Conservation (phyloP, 2,797 vertebrate genomes). For the Clarias platycephalus region DNA sequence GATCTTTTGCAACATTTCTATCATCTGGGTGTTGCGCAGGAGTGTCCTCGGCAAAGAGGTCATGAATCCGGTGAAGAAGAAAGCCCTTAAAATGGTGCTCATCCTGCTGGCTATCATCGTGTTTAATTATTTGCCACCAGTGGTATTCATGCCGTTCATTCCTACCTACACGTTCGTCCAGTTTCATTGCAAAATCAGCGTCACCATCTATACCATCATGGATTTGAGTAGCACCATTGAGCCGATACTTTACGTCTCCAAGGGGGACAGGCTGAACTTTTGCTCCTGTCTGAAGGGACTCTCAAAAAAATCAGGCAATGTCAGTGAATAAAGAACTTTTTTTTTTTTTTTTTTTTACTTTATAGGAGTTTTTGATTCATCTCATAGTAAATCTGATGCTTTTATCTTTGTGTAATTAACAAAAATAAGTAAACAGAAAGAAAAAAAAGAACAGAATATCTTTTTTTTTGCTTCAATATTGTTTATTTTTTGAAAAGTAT, state of each 20-base stretch:
- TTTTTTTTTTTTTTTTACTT: neutral
- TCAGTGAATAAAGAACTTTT: slow-evolving; percentile 13
- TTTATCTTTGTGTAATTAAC: neutral
- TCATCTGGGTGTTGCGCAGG: slow-evolving; percentile 75
- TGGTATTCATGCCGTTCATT: slow-evolving; percentile 73
- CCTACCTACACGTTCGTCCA: slow-evolving; percentile 63
- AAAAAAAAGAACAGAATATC: neutral
- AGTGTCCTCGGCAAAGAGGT: slow-evolving; percentile 70
- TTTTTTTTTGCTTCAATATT: neutral
- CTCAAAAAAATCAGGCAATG: slow-evolving; percentile 33
- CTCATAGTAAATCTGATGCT: neutral
- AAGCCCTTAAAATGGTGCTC: slow-evolving; percentile 72
- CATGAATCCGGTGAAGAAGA: slow-evolving; percentile 77
- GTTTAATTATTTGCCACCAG: slow-evolving; percentile 70
- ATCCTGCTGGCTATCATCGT: slow-evolving; percentile 71
- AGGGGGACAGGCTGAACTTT: slow-evolving; percentile 59
- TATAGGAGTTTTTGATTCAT: neutral
- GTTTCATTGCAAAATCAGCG: slow-evolving; percentile 68
- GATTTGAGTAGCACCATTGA: slow-evolving; percentile 77
- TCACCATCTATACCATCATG: slow-evolving; percentile 72
- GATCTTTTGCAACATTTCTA: slow-evolving; percentile 75
- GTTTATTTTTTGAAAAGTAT: neutral
- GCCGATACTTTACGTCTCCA: slow-evolving; percentile 73
- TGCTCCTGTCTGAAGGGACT: slow-evolving; percentile 51
- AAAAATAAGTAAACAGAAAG: too few species aligned